A percentile compares a stretch with the other conserved stretches of the same genome.
Evolutionary conservation across 1,140 invertebrate species (phyloP).

Genomic region (Medauroidea extradentata): DNA sequence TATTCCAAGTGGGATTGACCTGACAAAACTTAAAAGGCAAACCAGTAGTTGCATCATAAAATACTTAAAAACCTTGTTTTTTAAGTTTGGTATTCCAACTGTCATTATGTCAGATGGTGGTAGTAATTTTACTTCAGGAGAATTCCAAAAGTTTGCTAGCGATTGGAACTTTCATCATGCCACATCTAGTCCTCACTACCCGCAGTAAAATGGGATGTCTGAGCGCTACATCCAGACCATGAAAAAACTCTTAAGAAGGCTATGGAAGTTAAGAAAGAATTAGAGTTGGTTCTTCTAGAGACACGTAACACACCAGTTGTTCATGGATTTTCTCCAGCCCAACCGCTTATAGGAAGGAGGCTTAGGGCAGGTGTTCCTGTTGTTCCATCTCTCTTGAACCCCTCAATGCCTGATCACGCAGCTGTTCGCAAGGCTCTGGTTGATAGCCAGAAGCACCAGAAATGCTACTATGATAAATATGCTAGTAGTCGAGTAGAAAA

Average conservation of each 20-base stretch:
- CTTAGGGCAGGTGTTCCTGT: too few relatives aligned
- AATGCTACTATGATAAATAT: too few relatives aligned
- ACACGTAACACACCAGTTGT: too few relatives aligned
- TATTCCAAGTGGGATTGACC: constrained; percentile 35
- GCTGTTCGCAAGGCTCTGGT: too few relatives aligned
- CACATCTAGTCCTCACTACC: constrained; percentile 37
- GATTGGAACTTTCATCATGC: constrained; percentile 39
- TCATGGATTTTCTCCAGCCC: too few relatives aligned
- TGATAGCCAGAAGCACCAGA: too few relatives aligned
- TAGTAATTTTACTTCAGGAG: constrained; percentile 35
- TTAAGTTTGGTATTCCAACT: constrained; percentile 35
- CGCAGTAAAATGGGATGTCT: constrained; percentile 38
- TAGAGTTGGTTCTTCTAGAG: background rate
- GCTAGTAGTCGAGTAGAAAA: too few relatives aligned
- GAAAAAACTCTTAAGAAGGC: constrained; percentile 36
- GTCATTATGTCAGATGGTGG: constrained; percentile 39
- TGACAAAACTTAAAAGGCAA: constrained; percentile 14
- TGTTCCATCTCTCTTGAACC: too few relatives aligned
- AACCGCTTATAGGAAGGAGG: too few relatives aligned
- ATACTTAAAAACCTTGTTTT: constrained; percentile 27
- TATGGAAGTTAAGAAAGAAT: constrained; percentile 12
- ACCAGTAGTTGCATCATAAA: constrained; percentile 19
- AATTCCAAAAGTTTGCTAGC: constrained; percentile 40
- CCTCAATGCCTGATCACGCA: too few relatives aligned
- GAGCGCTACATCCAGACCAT: constrained; percentile 38